These are phyloP conservation scores for Thalassophryne amazonica DNA, from an alignment of 2,797 vertebrate species.

Conservation along the genomic window DNA sequence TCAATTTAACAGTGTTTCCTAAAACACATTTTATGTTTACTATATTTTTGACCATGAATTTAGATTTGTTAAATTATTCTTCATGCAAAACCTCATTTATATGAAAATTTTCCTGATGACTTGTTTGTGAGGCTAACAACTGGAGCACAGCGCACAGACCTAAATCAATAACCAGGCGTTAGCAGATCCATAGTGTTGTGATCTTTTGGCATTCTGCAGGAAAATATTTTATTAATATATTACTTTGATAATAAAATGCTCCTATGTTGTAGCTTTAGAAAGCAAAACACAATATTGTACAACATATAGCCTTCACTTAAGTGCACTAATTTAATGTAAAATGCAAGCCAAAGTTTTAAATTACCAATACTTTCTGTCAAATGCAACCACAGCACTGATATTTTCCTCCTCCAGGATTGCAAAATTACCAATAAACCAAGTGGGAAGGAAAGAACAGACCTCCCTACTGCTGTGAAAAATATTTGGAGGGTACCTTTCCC, in stretches of 20 bases:
- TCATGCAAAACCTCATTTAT: too few species aligned
- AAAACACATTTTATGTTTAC: too few species aligned
- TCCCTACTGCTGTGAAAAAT: slow-evolving; percentile 27
- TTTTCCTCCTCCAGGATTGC: neutral
- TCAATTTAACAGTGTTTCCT: too few species aligned
- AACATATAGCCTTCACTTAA: neutral
- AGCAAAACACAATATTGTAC: neutral
- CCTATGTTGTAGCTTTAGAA: neutral
- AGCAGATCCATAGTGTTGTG: slow-evolving; percentile 4
- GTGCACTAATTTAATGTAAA: neutral
- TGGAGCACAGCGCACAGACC: too few species aligned
- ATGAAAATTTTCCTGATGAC: too few species aligned
- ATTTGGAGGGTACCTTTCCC: slow-evolving; percentile 30
- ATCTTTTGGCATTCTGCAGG: neutral
- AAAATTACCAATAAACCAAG: slow-evolving; percentile 31
- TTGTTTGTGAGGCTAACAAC: too few species aligned
- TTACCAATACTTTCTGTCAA: neutral
- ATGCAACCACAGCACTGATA: neutral
- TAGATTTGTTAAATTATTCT: too few species aligned
- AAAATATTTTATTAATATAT: neutral
- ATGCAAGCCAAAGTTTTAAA: neutral
- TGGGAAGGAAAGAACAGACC: slow-evolving; percentile 6
- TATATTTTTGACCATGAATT: too few species aligned
- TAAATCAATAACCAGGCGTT: slow-evolving; percentile 15
- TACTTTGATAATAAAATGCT: neutral